A percentile compares a stretch with the other conserved stretches of the same genome.
Evolutionary conservation across 2,797 vertebrate species (phyloP).

Genomic region (Nothura maculosa): DNA sequence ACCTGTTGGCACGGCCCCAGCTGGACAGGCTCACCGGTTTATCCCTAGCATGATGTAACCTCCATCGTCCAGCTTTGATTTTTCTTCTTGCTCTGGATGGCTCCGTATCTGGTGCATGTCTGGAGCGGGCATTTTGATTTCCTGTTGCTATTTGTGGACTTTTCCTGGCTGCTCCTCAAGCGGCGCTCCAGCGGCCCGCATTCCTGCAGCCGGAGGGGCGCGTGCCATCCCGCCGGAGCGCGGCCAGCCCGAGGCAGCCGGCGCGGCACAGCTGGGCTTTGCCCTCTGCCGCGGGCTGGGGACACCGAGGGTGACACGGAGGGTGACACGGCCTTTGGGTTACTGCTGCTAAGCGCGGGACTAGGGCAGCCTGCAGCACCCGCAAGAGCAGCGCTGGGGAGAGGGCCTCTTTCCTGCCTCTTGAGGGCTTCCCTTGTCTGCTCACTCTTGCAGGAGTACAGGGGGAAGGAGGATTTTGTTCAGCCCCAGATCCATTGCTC

Average conservation of each 20-base stretch:
- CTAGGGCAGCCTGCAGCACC: neutral
- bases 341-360: neutral
- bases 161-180: slow-evolving; percentile 58
- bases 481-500: neutral
- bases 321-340: too few relatives aligned
- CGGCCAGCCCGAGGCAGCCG: neutral
- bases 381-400: neutral
- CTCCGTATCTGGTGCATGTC: slow-evolving; percentile 51
- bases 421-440: neutral
- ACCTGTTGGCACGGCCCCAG: slow-evolving; percentile 79
- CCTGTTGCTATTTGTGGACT: slow-evolving; percentile 71
- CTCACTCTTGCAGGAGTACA: neutral
- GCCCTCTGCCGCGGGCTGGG: fast-evolving
- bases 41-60: slow-evolving; percentile 80
- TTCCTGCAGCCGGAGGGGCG: slow-evolving; percentile 44
- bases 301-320: too few relatives aligned
- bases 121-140: slow-evolving; percentile 75
- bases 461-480: slow-evolving; percentile 1
- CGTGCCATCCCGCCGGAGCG: neutral
- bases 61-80: slow-evolving; percentile 29
- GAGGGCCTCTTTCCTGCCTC: neutral
- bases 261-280: neutral
- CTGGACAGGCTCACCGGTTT: slow-evolving; percentile 72
- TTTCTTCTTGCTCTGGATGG: slow-evolving; percentile 54
- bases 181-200: slow-evolving; percentile 22